Base-by-base conservation (phyloP, 2,113 vertebrate species). In the Gallinago jamesoni region DNA sequence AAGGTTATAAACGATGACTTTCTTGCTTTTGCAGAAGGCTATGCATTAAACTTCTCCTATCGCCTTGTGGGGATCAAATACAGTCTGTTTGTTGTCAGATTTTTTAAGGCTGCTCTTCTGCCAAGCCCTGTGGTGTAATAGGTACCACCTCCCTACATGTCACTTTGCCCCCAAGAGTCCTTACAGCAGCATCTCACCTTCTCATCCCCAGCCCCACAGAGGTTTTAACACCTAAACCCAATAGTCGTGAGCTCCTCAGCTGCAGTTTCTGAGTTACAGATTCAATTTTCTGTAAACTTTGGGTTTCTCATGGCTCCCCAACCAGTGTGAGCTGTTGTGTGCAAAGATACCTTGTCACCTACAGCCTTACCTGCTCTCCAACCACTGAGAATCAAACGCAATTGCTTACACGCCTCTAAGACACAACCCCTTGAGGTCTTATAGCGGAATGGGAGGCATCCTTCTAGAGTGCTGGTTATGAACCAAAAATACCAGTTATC, bases 251-350 rank as follows among this genome's bases (percentile, higher is more conserved):
- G 35, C 31, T 50, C 52, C 72, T 82, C 41, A 52, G 67, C 63
- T 56, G 23, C 10, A 70, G 39, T 70, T 86, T 74, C 75, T 13
- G 77, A 77, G 43, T 47, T 33, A 63, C 9, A 67, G 20, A 33
- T 50, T 86, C 83, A 33, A 55, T 69, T 93, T 69, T 59, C 18
- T 17, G 3, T 43, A 39, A 91, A 37, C n/a, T 64, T 39, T 23
- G 59, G 28, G 33, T 28, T 76, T 84, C 39, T 59, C n/a, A 16
- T 18, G 43, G 31, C 21, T 82, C 28, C 41, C 25, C 43, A 64
- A 3, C 9, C 15, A 10, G 17, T 0, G 0, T 6, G 12, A 90
- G 24, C 8, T 25, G 7, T 10, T 39, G 14, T 5, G 3, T 18
- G 14, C 53, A 59, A 25, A 8, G 6, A 41, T 3, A 43, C 5